These are phyloP conservation scores for Heliconius hewitsoni DNA, from an alignment of 1,140 invertebrate species.

Conservation along the genomic window DNA sequence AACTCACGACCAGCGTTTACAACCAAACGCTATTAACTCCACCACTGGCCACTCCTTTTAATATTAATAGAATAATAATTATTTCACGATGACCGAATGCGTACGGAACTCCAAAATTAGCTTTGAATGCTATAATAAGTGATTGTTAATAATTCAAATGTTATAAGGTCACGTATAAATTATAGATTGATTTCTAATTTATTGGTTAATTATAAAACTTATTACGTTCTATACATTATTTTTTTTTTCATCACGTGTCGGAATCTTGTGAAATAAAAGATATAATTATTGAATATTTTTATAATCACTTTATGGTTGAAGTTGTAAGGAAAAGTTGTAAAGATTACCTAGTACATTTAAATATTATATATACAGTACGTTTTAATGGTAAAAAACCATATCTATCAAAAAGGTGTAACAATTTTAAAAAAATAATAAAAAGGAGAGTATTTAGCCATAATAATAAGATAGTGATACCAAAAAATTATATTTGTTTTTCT, in stretches of 20 bases:
- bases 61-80: constrained; percentile 3
- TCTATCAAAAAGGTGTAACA: too few species aligned
- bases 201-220: constrained; percentile 37
- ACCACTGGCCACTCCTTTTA: neutral
- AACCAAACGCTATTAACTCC: neutral
- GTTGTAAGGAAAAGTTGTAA: neutral
- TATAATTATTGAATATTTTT: neutral
- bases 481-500: too few species aligned
- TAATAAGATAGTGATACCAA: too few species aligned
- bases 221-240: neutral
- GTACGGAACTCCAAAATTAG: neutral
- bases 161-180: constrained; percentile 51
- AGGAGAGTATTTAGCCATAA: too few species aligned
- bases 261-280: neutral
- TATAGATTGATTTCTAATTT: constrained; percentile 47
- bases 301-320: neutral
- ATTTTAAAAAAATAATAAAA: too few species aligned
- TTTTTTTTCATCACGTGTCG: neutral
- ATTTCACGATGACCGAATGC: neutral
- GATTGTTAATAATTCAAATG: constrained; percentile 48
- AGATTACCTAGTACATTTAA: too few species aligned
- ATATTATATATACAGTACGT: neutral
- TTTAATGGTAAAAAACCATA: too few species aligned
- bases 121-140: constrained; percentile 45
- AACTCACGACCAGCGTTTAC: too few species aligned